phyloP scores from a whole-genome alignment of 2,888 invertebrate genomes.

The Tubiluchus corallicola region DNA sequence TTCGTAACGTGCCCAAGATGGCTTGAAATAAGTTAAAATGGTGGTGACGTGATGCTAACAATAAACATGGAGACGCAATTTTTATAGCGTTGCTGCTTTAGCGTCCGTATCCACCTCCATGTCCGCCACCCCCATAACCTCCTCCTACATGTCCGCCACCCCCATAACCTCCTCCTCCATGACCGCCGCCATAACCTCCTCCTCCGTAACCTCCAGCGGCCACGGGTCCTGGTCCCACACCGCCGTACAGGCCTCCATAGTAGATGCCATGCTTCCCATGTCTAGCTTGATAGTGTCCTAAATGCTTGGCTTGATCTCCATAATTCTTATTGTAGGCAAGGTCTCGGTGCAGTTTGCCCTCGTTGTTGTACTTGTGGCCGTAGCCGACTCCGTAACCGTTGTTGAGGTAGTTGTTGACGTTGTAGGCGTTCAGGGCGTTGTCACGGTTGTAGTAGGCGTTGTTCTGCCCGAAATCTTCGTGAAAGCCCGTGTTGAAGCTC shows the following conservation, averaged over 20 bases:
- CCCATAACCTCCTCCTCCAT: no score
- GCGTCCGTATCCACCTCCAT: no score
- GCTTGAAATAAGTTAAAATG: no score
- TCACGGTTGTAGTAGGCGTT: not conserved
- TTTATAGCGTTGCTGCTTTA: no score
- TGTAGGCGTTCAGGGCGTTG: not conserved
- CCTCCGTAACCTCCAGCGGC: slow-evolving; percentile 3
- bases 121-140: no score
- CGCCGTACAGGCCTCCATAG: not conserved
- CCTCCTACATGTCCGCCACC: no score
- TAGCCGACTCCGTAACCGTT: not conserved
- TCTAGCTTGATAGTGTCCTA: not conserved
- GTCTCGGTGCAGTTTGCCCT: not conserved
- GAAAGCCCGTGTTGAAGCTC: not conserved
- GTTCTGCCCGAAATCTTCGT: not conserved
- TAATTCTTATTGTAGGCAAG: slow-evolving; percentile 1
- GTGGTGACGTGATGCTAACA: no score
- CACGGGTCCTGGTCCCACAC: not conserved
- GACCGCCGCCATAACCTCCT: not conserved
- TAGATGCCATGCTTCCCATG: not conserved
- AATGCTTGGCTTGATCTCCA: not conserved
- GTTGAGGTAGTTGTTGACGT: not conserved
- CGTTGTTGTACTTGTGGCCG: not conserved
- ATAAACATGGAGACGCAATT: no score
- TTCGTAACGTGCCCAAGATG: no score